Evolutionary conservation across 2,113 vertebrate genomes (phyloP).

Genomic region (Terrapene triunguis): DNA sequence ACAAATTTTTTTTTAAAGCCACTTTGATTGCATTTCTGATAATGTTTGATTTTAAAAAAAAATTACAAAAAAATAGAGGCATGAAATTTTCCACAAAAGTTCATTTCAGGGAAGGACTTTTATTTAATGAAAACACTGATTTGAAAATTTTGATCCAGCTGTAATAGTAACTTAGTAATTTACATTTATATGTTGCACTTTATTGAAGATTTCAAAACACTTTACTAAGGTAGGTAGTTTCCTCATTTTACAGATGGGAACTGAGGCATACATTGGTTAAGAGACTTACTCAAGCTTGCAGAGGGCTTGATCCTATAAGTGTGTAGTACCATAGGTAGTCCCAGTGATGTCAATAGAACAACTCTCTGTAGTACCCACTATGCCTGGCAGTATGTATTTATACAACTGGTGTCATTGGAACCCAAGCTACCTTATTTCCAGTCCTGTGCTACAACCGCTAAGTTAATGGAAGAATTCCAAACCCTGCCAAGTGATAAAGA

Average conservation of each 20-base stretch:
- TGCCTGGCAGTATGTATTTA: fast-evolving
- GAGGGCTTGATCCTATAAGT: not conserved
- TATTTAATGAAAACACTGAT: not conserved
- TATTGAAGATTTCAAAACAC: not conserved
- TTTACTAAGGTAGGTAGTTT: not conserved
- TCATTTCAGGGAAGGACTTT: not conserved
- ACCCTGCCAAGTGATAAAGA: slow-evolving; percentile 2
- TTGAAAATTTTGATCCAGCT: not conserved
- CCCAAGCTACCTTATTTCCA: slow-evolving; percentile 30
- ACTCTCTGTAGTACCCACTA: not conserved
- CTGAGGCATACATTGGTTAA: fast-evolving
- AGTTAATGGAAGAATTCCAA: slow-evolving; percentile 52
- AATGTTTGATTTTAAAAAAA: not conserved
- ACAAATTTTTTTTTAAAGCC: not conserved
- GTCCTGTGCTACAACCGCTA: not conserved
- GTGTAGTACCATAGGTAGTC: not conserved
- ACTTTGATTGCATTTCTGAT: not conserved
- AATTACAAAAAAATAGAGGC: fast-evolving
- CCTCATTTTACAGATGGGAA: not conserved
- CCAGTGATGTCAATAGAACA: not conserved
- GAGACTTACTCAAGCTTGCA: not conserved
- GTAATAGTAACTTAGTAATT: not conserved
- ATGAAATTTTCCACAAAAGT: fast-evolving
- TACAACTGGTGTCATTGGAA: not conserved
- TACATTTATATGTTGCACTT: not conserved